A percentile compares a stretch with the other conserved stretches of the same genome.
These are phyloP conservation scores for Emydocephalus ijimae DNA, from an alignment of 2,113 vertebrate genomes.

Conservation along the genomic window DNA sequence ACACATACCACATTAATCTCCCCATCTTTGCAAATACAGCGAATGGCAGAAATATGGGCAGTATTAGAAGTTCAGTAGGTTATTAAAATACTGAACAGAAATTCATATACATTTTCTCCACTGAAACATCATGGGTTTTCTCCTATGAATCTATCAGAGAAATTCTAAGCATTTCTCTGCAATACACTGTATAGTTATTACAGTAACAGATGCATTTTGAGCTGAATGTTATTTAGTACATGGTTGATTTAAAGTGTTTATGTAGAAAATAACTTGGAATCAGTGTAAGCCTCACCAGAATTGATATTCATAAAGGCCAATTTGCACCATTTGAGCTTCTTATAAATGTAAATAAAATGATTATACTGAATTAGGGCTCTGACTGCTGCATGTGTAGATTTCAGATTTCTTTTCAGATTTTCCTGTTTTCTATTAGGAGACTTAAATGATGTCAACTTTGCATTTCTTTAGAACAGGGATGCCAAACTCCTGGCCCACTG, in stretches of 20 bases:
- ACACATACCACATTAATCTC: neutral
- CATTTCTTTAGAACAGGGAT: neutral
- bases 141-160: neutral
- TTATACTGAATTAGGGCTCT: neutral
- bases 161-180: neutral
- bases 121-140: neutral
- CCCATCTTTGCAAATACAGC: neutral
- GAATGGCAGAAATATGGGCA: neutral
- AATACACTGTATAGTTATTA: neutral
- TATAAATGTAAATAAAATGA: neutral
- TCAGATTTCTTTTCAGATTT: neutral
- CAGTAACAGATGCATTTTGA: neutral
- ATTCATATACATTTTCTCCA: neutral
- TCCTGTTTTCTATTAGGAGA: neutral
- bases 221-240: neutral
- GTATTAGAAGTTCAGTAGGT: slow-evolving; percentile 13
- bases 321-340: neutral
- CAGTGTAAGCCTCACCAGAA: neutral
- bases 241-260: neutral
- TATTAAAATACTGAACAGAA: neutral
- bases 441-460: neutral
- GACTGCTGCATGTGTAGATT: neutral
- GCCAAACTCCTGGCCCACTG: too few relatives aligned
- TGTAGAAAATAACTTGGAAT: neutral
- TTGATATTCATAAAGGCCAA: neutral